Percentiles rank a stretch among this genome's conserved stretches.
These are phyloP conservation scores for Suncus etruscus DNA, from an alignment of 2,113 vertebrate genomes.

Conservation along the genomic window DNA sequence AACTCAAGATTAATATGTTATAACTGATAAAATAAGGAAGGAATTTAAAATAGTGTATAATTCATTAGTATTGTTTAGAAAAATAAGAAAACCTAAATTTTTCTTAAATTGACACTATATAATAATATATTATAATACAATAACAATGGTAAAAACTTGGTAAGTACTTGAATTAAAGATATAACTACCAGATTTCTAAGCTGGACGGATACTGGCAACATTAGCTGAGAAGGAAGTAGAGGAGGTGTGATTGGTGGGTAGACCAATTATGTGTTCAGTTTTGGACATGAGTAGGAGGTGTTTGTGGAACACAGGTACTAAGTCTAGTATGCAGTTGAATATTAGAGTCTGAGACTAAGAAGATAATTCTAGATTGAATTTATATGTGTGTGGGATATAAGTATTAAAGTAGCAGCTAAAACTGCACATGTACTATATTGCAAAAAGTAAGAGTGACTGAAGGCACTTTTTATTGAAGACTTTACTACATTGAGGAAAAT, in stretches of 20 bases:
- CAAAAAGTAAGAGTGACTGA: not conserved
- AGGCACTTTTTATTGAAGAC: not conserved
- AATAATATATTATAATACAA: constrained; percentile 35
- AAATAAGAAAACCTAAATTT: constrained; percentile 6
- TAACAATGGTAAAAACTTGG: not conserved
- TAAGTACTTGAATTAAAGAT: constrained; percentile 54
- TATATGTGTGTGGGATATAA: constrained; percentile 4
- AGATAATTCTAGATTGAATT: constrained; percentile 56
- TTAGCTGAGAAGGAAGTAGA: constrained; percentile 48
- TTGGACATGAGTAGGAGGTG: constrained; percentile 33
- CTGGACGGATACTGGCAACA: constrained; percentile 27
- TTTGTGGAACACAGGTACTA: constrained; percentile 55
- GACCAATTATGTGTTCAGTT: constrained; percentile 40
- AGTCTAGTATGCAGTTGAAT: constrained; percentile 56
- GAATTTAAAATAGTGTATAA: not conserved
- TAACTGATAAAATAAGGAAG: not conserved
- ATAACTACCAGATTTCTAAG: constrained; percentile 26
- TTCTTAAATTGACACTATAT: constrained; percentile 25
- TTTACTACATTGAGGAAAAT: not conserved
- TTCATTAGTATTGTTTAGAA: not conserved
- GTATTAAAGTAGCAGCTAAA: constrained; percentile 15
- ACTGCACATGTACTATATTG: not conserved
- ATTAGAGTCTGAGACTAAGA: constrained; percentile 47
- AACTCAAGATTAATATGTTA: not conserved
- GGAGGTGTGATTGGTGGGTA: constrained; percentile 32